Conservation (phyloP, 2,888 invertebrate genomes). For the Cephus spinipes region DNA sequence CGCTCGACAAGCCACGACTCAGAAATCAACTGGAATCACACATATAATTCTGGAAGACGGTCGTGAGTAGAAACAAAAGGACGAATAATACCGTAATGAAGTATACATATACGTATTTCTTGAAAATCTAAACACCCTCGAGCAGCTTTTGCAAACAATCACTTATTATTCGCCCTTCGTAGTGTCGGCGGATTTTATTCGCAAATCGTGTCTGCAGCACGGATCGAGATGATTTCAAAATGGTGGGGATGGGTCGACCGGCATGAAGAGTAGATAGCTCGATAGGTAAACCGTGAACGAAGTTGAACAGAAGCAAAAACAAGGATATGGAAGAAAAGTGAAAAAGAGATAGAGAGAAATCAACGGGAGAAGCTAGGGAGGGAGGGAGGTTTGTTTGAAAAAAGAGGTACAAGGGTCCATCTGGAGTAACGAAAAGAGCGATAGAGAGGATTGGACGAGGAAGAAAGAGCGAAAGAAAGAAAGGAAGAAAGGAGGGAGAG, state of each 20-base stretch:
- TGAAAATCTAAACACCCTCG: neutral
- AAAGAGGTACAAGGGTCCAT: neutral
- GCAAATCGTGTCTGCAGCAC: neutral
- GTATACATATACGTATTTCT: neutral
- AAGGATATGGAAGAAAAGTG: constrained; percentile 1
- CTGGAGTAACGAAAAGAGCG: neutral
- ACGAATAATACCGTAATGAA: neutral
- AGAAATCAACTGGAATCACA: neutral
- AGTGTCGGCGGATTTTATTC: neutral
- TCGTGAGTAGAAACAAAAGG: neutral
- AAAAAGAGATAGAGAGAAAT: constrained; percentile 11
- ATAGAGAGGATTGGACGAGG: neutral
- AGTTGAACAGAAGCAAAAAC: no score
- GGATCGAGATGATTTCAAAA: neutral
- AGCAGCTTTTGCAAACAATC: neutral
- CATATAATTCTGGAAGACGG: neutral
- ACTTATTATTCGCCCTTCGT: neutral
- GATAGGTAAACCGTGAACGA: no score
- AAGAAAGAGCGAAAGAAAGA: constrained; percentile 23
- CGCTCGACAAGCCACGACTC: neutral
- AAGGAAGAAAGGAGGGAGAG: constrained; percentile 28
- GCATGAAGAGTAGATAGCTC: no score
- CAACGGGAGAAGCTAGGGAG: constrained; percentile 10
- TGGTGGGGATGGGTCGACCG: neutral
- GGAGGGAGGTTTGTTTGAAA: neutral